Evolutionary conservation across 1,140 invertebrate species (phyloP).

Genomic region (Magallana gigas): DNA sequence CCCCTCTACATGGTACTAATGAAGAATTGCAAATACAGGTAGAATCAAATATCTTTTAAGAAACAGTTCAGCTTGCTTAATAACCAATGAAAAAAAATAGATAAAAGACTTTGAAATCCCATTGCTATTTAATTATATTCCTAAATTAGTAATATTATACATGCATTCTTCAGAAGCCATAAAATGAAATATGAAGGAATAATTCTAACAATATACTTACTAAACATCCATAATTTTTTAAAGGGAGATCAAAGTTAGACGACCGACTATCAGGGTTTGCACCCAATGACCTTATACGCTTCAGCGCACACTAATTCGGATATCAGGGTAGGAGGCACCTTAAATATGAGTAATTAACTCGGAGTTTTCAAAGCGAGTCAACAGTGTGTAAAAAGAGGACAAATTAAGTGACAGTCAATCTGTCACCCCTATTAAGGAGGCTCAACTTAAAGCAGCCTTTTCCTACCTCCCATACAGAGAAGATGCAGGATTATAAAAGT

Average conservation of each 20-base stretch:
- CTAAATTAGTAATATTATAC: neutral
- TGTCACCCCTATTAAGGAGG: neutral
- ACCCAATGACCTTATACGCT: neutral
- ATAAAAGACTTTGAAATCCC: neutral
- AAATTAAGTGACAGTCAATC: conserved; percentile 34
- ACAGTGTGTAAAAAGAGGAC: conserved; percentile 3
- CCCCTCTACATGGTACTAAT: too few species aligned
- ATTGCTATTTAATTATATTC: neutral
- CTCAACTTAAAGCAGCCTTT: too few species aligned
- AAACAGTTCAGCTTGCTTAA: too few species aligned
- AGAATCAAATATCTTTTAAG: too few species aligned
- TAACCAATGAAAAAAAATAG: too few species aligned
- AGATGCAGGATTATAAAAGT: too few species aligned
- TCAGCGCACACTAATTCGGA: neutral
- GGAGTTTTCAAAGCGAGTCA: neutral
- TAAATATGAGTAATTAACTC: neutral
- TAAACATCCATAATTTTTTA: neutral
- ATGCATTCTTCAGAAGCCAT: neutral
- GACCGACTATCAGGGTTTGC: neutral
- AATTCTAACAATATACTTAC: neutral
- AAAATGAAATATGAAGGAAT: neutral
- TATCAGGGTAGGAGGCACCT: neutral
- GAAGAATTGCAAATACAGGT: too few species aligned
- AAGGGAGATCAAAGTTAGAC: neutral
- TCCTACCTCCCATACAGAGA: too few species aligned